Conservation (phyloP, 2,888 invertebrate genomes). For the Rhimphoctona megacephalus region DNA sequence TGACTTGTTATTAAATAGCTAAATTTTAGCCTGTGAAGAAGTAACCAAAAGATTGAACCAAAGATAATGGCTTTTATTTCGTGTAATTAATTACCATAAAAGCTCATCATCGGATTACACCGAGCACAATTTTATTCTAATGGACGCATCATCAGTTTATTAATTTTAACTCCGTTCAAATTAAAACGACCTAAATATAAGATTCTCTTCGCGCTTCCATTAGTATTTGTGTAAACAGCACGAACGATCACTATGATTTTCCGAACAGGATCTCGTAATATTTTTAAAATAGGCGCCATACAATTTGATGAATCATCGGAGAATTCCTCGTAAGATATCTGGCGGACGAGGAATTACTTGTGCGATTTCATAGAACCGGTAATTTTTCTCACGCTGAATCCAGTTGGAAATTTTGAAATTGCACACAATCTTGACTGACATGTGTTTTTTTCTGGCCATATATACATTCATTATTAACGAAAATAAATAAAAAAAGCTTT, state of each 20-base stretch:
- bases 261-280: slow-evolving; percentile 6
- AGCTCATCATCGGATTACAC: neutral
- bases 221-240: neutral
- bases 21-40: neutral
- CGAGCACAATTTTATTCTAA: neutral
- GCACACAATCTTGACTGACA: neutral
- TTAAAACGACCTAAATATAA: neutral
- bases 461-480: neutral
- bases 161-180: neutral
- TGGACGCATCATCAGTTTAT: neutral
- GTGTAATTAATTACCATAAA: neutral
- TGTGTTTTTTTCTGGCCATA: neutral
- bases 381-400: neutral
- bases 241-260: neutral
- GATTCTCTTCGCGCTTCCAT: neutral
- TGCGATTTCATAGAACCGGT: neutral
- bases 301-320: slow-evolving; percentile 3
- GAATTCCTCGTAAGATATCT: neutral
- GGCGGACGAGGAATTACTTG: neutral
- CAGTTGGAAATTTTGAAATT: neutral
- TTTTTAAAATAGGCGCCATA: slow-evolving; percentile 10
- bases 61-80: neutral
- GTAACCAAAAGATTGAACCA: neutral
- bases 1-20: no score
- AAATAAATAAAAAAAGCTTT: neutral